Percentiles rank a stretch among this genome's conserved stretches.
phyloP scores from a whole-genome alignment of 2,113 vertebrate species.

The Ondatra zibethicus region DNA sequence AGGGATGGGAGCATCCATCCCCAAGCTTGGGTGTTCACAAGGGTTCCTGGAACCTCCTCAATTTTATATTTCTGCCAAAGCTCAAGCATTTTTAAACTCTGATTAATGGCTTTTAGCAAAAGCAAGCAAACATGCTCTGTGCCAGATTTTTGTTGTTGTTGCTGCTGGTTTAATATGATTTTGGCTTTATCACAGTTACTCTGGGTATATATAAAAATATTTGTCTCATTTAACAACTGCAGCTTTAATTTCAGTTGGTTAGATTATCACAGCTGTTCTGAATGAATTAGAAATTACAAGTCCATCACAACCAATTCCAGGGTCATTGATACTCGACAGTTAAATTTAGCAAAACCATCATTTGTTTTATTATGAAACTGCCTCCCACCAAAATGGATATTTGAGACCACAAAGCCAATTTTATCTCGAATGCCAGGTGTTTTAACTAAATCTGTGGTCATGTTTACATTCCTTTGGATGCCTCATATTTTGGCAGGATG shows the following conservation, averaged over 20 bases:
- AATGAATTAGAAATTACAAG: slow-evolving; percentile 36
- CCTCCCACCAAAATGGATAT: background rate
- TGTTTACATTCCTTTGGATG: background rate
- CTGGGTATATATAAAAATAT: slow-evolving; percentile 46
- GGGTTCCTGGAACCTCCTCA: background rate
- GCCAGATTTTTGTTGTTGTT: slow-evolving; percentile 17
- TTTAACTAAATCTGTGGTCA: slow-evolving; percentile 32
- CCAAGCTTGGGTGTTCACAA: background rate
- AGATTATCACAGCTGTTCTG: background rate
- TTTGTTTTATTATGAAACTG: slow-evolving; percentile 45
- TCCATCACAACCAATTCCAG: slow-evolving; percentile 17
- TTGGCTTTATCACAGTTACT: slow-evolving; percentile 32
- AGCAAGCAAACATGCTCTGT: background rate
- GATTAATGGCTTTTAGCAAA: background rate
- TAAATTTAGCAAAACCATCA: slow-evolving; percentile 30
- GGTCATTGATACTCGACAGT: background rate
- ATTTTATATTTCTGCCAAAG: background rate
- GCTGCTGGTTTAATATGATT: background rate
- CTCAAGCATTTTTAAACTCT: slow-evolving; percentile 16
- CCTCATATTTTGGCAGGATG: slow-evolving; percentile 37
- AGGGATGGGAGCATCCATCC: too few species aligned
- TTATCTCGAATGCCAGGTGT: slow-evolving; percentile 22
- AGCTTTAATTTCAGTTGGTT: background rate
- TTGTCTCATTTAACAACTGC: background rate
- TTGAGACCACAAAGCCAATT: slow-evolving; percentile 40